Evolutionary conservation across 1,140 invertebrate species (phyloP), one percentile per base, ranked within the genome.

Genomic region (Papilio helenus): DNA sequence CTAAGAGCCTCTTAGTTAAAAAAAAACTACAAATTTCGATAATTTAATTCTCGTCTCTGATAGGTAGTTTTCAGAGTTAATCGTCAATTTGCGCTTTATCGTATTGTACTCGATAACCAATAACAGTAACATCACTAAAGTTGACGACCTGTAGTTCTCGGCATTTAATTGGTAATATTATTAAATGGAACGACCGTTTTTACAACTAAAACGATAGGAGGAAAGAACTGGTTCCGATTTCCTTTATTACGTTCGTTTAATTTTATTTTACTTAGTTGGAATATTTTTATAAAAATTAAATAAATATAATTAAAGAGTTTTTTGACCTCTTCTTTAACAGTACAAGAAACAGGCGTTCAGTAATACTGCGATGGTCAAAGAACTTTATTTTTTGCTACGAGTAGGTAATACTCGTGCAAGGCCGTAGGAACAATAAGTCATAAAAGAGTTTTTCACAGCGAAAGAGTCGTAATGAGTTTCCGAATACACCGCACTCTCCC

Each of bases 111-210:
- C 61, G 61, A 68, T 68, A 68, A 29, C 3, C 14, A 68, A 68
- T 29, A 34, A 16, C 23, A 34, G 23, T 68, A n/a, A 77, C 76
- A 65, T 65, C 76, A 77, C 76, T 77, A 77, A 39, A 65, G 55
- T 42, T 58, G 51, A 79, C 86, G 87, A 87, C 85, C 89, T 86
- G 90, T 94, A 90, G 90, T 93, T 94, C 92, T 90, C 91, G 86
- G 88, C 87, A 90, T 90, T 91, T 92, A 94, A 93, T 94, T 89
- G 92, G 89, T 90, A 93, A 94, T 94, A 93, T 93, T 92, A 92
- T 92, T 77, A 77, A 77, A 93, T 90, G 91, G 90, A 92, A 94
- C 91, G 89, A 88, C 87, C 87, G 85, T 92, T 91, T 94, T 94
- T 92, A 94, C 91, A 93, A 90, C 92, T 93, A 92, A 92, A 93